Evolutionary conservation across 2,113 vertebrate species (phyloP), one percentile per base, ranked within the genome.

Genomic region (Propithecus coquereli): DNA sequence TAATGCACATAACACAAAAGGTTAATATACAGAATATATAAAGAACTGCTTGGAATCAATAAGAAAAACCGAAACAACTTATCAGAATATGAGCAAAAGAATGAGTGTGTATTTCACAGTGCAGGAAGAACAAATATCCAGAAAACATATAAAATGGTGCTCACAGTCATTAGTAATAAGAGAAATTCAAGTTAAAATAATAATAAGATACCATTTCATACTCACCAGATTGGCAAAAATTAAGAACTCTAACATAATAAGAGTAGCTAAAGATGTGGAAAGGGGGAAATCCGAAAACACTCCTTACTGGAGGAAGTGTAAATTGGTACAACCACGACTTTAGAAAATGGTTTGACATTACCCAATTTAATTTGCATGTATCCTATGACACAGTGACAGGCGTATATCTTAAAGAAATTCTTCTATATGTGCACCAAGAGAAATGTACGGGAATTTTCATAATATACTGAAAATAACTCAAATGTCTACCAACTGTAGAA

Each of bases 31-130:
- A 92, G 43, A 70, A 52, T 84, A 85, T 68, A 34, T 71, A 88
- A 88, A 94, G 30, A 88, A 93, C 17, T 70, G 20, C 7, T 73
- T 79, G 23, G 25, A 73, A 57, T 90, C 57, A 82, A 17, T 54
- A 87, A 79, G 63, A 66, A 81, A 96, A 96, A 90, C 47, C n/a
- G n/a, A 94, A 94, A 66, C 22, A 92, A 59, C 32, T 63, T 86
- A 1, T 94, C 84, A 88, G 47, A 93, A 88, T 83, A 30, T 25
- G n/a, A 93, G 6, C 32, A 61, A 88, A 89, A 94, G 22, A 77
- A 32, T 25, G 5, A 90, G 50, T n/a, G 37, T 85, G 6, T 59
- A 34, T 81, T 89, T 92, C 70, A 95, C 27, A 74, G 32, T 47
- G 13, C 12, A 80, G 43, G 45, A 95, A 90, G 4, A 37, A 74